phyloP scores from a whole-genome alignment of 2,888 invertebrate genomes.

The Acanthosepion lycidas region DNA sequence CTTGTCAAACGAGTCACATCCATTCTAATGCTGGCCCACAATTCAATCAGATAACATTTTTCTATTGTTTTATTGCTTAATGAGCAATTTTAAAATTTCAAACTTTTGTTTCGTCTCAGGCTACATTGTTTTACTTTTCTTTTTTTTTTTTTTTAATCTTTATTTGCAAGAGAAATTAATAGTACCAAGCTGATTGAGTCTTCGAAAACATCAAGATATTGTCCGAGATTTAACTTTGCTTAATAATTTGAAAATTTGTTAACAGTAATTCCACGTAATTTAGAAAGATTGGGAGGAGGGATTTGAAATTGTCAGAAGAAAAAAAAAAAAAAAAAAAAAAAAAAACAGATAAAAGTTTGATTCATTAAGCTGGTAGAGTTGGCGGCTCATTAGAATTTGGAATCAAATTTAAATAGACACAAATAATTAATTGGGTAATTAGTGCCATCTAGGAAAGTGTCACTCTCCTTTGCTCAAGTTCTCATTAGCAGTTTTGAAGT shows the following conservation, averaged over 20 bases:
- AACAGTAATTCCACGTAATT: background rate
- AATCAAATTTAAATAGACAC: constrained; percentile 33
- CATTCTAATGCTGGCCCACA: background rate
- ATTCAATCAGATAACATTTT: constrained; percentile 33
- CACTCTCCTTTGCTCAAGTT: background rate
- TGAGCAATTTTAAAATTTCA: constrained; percentile 33
- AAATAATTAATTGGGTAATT: constrained; percentile 33
- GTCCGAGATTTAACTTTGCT: background rate
- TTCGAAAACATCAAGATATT: background rate
- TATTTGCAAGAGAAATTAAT: constrained; percentile 9
- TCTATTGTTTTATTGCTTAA: constrained; percentile 33
- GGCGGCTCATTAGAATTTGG: constrained; percentile 20
- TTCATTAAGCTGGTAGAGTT: background rate
- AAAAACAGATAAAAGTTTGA: background rate
- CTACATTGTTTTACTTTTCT: constrained; percentile 7
- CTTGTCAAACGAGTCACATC: background rate
- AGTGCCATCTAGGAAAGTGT: background rate
- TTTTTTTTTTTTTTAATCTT: background rate
- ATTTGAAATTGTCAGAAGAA: background rate
- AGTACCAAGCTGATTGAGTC: constrained; percentile 9
- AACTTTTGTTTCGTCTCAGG: constrained; percentile 33
- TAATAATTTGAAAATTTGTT: constrained; percentile 6
- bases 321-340: too few relatives aligned
- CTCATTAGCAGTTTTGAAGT: constrained; percentile 33
- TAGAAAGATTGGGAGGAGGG: constrained; percentile 5